Conservation (phyloP, 2,113 vertebrate species). For the Eubucco bourcierii region DNA sequence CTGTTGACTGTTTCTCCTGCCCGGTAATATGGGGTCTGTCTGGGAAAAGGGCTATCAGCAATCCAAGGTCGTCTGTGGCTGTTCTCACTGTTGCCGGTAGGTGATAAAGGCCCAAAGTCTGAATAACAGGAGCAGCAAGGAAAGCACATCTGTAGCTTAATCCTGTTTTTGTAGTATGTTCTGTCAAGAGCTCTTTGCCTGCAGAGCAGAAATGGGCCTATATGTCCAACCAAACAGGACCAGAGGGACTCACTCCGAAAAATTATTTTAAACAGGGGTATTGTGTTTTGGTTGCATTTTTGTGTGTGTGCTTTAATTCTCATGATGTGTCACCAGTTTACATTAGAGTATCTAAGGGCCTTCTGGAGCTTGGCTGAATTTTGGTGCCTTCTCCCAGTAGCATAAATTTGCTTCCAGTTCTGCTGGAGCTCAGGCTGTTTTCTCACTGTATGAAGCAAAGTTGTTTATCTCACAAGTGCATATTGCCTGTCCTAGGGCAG, state of each 20-base stretch:
- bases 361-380: neutral
- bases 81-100: conserved; percentile 6
- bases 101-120: neutral
- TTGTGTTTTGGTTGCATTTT: no score
- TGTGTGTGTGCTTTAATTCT: neutral
- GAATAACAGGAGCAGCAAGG: neutral
- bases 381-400: neutral
- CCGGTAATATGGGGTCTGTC: neutral
- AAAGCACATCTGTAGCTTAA: neutral
- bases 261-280: neutral
- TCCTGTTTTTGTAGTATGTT: neutral
- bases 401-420: neutral
- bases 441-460: neutral
- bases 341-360: neutral
- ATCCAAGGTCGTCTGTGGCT: conserved; percentile 23
- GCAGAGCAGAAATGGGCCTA: neutral
- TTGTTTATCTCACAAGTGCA: neutral
- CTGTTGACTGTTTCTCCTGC: neutral
- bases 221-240: neutral
- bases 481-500: neutral
- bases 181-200: neutral
- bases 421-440: neutral
- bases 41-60: neutral
- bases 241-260: neutral
- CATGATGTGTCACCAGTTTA: conserved; percentile 8